A percentile compares a stretch with the other conserved stretches of the same genome.
These are phyloP conservation scores for Petrocephalus schoutedeni DNA, from an alignment of 2,797 vertebrate genomes.

Conservation along the genomic window DNA sequence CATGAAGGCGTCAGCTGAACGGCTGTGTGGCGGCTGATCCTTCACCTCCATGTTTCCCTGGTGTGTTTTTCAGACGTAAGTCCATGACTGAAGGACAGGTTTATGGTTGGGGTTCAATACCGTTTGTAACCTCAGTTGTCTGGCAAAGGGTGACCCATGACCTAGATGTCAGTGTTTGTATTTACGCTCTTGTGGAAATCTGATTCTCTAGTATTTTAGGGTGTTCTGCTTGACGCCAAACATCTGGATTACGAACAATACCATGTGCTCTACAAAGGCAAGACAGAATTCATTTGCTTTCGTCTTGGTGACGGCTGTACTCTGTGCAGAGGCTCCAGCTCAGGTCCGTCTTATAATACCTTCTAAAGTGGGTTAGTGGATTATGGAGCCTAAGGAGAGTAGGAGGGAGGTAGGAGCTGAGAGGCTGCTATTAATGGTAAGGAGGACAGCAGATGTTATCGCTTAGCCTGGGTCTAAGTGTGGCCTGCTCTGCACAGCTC, in stretches of 20 bases:
- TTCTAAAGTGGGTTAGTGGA: slow-evolving; percentile 34
- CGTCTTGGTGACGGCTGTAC: not conserved
- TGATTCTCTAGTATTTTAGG: too few relatives aligned
- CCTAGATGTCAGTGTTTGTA: too few relatives aligned
- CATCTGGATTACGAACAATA: not conserved
- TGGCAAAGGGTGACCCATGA: too few relatives aligned
- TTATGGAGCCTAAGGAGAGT: slow-evolving; percentile 28
- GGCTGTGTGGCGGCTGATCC: not conserved
- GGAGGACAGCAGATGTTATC: slow-evolving; percentile 49
- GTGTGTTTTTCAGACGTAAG: not conserved
- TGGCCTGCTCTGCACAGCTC: not conserved
- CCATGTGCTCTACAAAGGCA: not conserved
- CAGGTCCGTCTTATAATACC: slow-evolving; percentile 26
- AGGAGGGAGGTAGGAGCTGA: slow-evolving; percentile 36
- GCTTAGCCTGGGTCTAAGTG: not conserved
- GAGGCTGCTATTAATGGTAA: slow-evolving; percentile 46
- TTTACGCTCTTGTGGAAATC: too few relatives aligned
- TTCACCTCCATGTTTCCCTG: not conserved
- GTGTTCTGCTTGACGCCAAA: too few relatives aligned
- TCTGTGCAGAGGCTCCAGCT: not conserved
- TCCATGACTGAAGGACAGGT: not conserved
- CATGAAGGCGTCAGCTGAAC: not conserved
- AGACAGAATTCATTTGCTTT: not conserved
- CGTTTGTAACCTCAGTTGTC: not conserved
- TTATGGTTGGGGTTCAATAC: not conserved